Evolutionary conservation across 2,113 vertebrate species (phyloP).

Genomic region (Eptesicus fuscus): DNA sequence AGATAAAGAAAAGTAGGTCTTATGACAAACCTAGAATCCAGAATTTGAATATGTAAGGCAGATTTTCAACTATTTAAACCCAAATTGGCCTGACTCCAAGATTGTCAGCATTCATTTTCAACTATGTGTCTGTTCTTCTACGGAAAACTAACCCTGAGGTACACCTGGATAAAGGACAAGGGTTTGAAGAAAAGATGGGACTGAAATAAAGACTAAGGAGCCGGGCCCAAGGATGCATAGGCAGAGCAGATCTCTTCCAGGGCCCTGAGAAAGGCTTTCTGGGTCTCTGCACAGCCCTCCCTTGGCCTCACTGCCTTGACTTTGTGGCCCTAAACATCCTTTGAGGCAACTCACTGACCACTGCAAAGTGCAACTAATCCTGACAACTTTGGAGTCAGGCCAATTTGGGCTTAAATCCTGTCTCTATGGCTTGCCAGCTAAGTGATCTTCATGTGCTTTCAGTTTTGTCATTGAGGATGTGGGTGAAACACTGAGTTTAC

Average conservation of each 20-base stretch:
- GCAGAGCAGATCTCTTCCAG: background rate
- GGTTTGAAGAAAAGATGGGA: background rate
- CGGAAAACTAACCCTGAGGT: background rate
- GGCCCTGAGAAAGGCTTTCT: background rate
- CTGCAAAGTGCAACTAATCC: background rate
- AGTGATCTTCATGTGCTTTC: background rate
- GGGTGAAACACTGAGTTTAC: background rate
- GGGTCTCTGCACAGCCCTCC: too few species aligned
- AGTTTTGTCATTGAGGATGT: background rate
- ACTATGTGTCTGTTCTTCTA: background rate
- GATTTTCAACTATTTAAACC: background rate
- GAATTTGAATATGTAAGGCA: background rate
- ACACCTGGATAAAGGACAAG: background rate
- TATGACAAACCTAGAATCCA: background rate
- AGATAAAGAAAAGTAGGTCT: background rate
- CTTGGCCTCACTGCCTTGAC: background rate
- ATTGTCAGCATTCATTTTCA: too few species aligned
- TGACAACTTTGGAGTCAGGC: background rate
- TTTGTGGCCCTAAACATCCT: background rate
- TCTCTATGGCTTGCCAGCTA: background rate
- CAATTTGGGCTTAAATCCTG: background rate
- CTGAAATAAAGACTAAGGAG: background rate
- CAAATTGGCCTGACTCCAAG: too few species aligned
- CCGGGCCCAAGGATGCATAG: rapidly evolving
- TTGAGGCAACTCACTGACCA: background rate